Conservation (phyloP, 2,113 vertebrate genomes). For the Tautogolabrus adspersus region DNA sequence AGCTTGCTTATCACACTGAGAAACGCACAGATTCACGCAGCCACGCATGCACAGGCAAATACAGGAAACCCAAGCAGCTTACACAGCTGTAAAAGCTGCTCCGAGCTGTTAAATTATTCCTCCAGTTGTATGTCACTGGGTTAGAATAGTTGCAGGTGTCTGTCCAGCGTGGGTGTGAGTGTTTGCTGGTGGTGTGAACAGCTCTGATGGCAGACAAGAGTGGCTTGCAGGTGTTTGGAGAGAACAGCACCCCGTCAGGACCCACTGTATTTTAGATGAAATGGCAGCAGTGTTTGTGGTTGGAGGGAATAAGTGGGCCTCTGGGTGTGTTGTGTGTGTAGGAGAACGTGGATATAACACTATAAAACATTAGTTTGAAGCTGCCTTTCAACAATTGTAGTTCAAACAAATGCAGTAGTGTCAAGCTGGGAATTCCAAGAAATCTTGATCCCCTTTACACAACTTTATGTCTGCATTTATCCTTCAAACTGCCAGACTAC, state of each 20-base stretch:
- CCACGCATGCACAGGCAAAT: constrained; percentile 41
- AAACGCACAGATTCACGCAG: background rate
- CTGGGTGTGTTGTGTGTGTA: constrained; percentile 24
- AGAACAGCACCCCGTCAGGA: constrained; percentile 35
- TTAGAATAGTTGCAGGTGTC: constrained; percentile 61
- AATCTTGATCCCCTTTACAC: background rate
- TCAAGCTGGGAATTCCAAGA: background rate
- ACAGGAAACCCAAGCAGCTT: constrained; percentile 24
- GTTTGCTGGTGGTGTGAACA: constrained; percentile 49
- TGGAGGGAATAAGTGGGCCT: constrained; percentile 37
- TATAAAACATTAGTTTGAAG: constrained; percentile 5
- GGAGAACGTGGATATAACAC: constrained; percentile 10
- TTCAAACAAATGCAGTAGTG: background rate
- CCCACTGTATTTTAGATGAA: constrained; percentile 47
- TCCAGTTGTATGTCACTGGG: constrained; percentile 25
- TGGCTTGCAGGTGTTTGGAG: constrained; percentile 55
- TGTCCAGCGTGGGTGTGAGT: constrained; percentile 41
- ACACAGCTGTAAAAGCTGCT: constrained; percentile 49
- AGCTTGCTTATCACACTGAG: constrained; percentile 34
- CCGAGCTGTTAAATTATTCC: constrained; percentile 56
- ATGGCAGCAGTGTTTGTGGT: constrained; percentile 31
- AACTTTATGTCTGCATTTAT: background rate
- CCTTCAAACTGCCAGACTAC: background rate
- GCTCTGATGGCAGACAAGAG: constrained; percentile 50
- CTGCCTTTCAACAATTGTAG: background rate